Percentiles rank a stretch among this genome's conserved stretches.
Evolutionary conservation across 2,888 invertebrate species (phyloP).

Genomic region (Nemurella pictetii): DNA sequence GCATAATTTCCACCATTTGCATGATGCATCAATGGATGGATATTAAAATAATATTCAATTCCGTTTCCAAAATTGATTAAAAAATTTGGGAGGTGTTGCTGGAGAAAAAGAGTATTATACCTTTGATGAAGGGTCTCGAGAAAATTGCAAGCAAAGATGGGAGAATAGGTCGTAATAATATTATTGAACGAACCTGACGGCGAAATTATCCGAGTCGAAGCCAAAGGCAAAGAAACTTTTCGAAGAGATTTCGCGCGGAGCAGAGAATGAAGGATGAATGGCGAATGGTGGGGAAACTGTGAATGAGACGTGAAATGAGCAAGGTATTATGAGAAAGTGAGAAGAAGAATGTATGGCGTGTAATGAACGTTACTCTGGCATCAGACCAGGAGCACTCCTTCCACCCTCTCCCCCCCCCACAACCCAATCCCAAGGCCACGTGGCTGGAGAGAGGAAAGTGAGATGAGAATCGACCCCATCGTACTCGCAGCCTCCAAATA

Average conservation of each 20-base stretch:
- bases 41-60: background rate
- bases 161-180: conserved; percentile 2
- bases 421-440: background rate
- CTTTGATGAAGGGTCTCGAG: conserved; percentile 5
- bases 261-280: background rate
- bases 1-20: background rate
- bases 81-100: background rate
- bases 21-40: background rate
- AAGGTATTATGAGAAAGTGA: conserved; percentile 2
- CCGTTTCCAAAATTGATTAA: background rate
- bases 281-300: background rate
- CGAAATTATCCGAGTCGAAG: background rate
- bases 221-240: background rate
- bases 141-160: conserved; percentile 7
- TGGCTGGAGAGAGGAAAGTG: background rate
- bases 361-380: background rate
- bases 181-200: background rate
- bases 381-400: background rate
- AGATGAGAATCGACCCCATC: background rate
- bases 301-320: conserved; percentile 11
- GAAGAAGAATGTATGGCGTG: background rate
- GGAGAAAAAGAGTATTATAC: background rate
- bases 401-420: background rate
- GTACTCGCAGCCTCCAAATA: background rate
- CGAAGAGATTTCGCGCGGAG: background rate